Evolutionary conservation across 2,888 invertebrate species (phyloP), one percentile per base, ranked within the genome.

Genomic region (Dicycla oo): DNA sequence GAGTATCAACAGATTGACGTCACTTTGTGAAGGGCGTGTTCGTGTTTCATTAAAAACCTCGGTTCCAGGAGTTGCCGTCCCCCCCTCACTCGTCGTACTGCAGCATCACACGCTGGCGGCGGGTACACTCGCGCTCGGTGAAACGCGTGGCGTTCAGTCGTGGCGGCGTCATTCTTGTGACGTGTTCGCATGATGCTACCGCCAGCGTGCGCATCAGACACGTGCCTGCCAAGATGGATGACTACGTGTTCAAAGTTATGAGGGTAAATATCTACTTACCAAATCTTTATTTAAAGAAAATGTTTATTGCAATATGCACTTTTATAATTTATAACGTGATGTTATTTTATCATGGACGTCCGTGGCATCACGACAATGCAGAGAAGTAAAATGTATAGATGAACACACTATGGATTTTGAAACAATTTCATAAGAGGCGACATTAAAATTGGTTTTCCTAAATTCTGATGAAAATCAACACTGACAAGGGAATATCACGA

Each of bases 121-220:
- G 91, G 15, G 90, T 96, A 0, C 97, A 97, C 87, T 85, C 92
- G 0, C 95, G 96, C n/a, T 84, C 93, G 0, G 94, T 97, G 0
- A 93, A 93, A 6, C 94, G 95, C 40, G 88, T 97, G 30, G 85
- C 92, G 51, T 96, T 95, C 89, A 93, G 92, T 53, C 87, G 92
- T 0, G 93, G 94, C 26, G 96, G 96, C 13, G 90, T 94, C 64
- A 91, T 96, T 11, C 84, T 97, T 58, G 87, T 96, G 67, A 96
- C 96, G 72, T 97, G 97, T 89, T 96, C 97, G 53, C 95, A 94
- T 83, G 97, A 97, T 87, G 90, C 93, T 0, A 88, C 90, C n/a
- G 92, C 91, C 69, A 96, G 97, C 20, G 89, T 97, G 20, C 91
- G 97, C 20, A 92, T 96, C 83, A 95, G 82, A 87, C 94, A 96